phyloP scores from a whole-genome alignment of 1,140 invertebrate genomes.

The Plectrocnemia conspersa region DNA sequence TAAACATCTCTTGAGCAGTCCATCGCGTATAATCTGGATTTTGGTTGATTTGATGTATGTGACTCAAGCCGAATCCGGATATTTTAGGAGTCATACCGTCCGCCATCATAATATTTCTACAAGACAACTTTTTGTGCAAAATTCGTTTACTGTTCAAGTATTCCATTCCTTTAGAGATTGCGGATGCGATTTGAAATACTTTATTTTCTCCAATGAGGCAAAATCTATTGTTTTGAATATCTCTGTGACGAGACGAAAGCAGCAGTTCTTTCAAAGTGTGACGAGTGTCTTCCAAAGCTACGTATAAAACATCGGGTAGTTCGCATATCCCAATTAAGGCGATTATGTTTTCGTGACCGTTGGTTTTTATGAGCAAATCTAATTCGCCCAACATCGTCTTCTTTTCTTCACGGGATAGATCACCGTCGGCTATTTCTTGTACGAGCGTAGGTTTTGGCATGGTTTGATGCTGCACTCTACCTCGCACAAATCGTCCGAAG shows the following conservation, averaged over 20 bases:
- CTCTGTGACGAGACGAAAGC: constrained; percentile 58
- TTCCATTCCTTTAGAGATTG: constrained; percentile 62
- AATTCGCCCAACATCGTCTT: constrained; percentile 67
- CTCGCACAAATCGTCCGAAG: constrained; percentile 69
- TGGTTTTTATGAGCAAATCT: constrained; percentile 63
- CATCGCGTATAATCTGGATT: constrained; percentile 67
- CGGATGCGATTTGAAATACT: constrained; percentile 53
- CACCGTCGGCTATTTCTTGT: constrained; percentile 53
- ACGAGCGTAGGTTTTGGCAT: constrained; percentile 41
- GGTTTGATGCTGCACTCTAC: constrained; percentile 57
- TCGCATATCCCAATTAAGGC: constrained; percentile 75
- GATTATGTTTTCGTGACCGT: constrained; percentile 66
- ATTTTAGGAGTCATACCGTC: constrained; percentile 63
- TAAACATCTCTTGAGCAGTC: constrained; percentile 71
- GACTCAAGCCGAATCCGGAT: constrained; percentile 63
- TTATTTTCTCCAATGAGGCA: constrained; percentile 58
- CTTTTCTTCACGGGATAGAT: constrained; percentile 58
- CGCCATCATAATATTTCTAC: constrained; percentile 63
- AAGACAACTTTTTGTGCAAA: constrained; percentile 65
- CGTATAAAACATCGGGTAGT: constrained; percentile 64
- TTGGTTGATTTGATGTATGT: constrained; percentile 49
- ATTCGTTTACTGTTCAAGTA: constrained; percentile 58
- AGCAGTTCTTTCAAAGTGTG: constrained; percentile 65
- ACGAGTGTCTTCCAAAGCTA: constrained; percentile 64
- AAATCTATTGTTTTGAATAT: constrained; percentile 58